phyloP scores from a whole-genome alignment of 1,140 invertebrate species.

The Lutraria rhynchaena region DNA sequence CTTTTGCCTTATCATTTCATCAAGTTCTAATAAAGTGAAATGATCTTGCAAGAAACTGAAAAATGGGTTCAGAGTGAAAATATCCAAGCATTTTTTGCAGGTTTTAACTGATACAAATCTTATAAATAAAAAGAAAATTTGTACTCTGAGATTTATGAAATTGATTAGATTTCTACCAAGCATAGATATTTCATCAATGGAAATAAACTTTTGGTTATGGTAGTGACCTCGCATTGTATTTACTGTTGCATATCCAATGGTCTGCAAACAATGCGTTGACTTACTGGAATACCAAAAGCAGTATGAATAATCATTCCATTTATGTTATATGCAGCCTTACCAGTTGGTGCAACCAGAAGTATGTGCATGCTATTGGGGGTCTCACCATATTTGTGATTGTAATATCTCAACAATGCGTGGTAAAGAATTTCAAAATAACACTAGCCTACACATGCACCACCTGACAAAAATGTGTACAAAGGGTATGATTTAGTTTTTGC shows the following conservation, averaged over 20 bases:
- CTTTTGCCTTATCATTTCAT: no score
- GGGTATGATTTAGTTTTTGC: slow-evolving; percentile 13
- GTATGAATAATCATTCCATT: slow-evolving; percentile 48
- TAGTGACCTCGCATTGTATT: slow-evolving; percentile 54
- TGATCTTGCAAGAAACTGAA: no score
- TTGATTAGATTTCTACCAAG: slow-evolving; percentile 59
- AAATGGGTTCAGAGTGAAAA: no score
- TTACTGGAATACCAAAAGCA: slow-evolving; percentile 52
- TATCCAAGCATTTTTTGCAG: no score
- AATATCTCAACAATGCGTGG: slow-evolving; percentile 52
- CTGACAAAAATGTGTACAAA: slow-evolving; percentile 52
- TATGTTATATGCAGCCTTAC: slow-evolving; percentile 63
- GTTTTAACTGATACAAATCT: no score
- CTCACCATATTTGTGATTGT: slow-evolving; percentile 37
- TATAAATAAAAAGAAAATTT: no score
- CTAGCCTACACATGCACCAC: slow-evolving; percentile 60
- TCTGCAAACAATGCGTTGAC: slow-evolving; percentile 56
- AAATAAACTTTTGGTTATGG: slow-evolving; percentile 51
- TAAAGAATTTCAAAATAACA: slow-evolving; percentile 33
- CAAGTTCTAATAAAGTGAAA: no score
- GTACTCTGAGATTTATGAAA: no score
- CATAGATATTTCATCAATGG: slow-evolving; percentile 69
- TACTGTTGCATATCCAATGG: slow-evolving; percentile 38
- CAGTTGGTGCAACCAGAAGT: slow-evolving; percentile 60
- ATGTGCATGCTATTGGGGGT: slow-evolving; percentile 44